These are phyloP conservation scores for Tympanoctomys barrerae DNA, from an alignment of 2,797 vertebrate genomes.

Conservation along the genomic window DNA sequence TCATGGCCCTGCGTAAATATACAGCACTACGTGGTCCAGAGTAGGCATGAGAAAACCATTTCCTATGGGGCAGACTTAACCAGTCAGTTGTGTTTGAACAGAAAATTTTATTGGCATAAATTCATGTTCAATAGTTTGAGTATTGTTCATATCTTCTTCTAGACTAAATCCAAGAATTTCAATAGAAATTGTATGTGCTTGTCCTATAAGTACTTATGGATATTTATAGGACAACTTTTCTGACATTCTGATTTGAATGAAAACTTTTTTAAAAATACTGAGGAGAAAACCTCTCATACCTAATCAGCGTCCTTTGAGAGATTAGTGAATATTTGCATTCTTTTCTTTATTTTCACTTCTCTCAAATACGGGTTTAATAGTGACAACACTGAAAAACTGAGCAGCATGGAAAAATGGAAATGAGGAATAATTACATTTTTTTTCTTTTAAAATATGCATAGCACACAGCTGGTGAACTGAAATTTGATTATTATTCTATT, in stretches of 20 bases:
- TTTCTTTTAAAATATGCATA: slow-evolving; percentile 85
- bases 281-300: background rate
- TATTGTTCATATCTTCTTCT: background rate
- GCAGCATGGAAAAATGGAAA: slow-evolving; percentile 63
- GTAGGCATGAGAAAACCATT: background rate
- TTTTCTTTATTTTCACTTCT: slow-evolving; percentile 18
- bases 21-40: background rate
- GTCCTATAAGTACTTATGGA: background rate
- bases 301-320: slow-evolving; percentile 36
- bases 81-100: background rate
- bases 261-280: background rate
- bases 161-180: slow-evolving; percentile 15
- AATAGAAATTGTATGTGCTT: background rate
- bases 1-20: background rate
- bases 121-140: background rate
- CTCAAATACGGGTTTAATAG: slow-evolving; percentile 37
- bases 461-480: slow-evolving; percentile 84
- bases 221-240: background rate
- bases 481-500: slow-evolving; percentile 86
- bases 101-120: background rate
- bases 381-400: slow-evolving; percentile 55
- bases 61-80: background rate
- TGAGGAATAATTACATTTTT: slow-evolving; percentile 66
- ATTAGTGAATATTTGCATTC: background rate
- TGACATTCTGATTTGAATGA: slow-evolving; percentile 6